Percentiles rank a stretch among this genome's conserved stretches.
Evolutionary conservation across 2,797 vertebrate species (phyloP).

Genomic region (Micropoecilia bifurca): DNA sequence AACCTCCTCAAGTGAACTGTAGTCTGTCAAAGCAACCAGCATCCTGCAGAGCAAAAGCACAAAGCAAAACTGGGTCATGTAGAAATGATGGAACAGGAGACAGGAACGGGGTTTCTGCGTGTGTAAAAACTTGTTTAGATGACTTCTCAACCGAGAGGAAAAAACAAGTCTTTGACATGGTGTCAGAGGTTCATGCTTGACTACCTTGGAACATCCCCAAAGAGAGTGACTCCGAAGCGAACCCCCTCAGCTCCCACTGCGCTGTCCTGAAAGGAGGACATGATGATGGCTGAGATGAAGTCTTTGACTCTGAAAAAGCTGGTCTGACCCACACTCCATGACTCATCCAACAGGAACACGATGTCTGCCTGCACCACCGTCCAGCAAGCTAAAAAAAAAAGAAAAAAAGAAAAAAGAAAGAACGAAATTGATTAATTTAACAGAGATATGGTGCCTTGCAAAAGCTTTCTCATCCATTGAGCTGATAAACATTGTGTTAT

Average conservation of each 20-base stretch:
- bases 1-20: conserved; percentile 75
- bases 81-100: conserved; percentile 2
- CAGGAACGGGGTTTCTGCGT: not conserved
- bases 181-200: not conserved
- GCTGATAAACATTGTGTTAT: not conserved
- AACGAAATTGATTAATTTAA: not conserved
- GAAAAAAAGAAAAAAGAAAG: not conserved
- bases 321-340: conserved; percentile 75
- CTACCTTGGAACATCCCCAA: conserved; percentile 84
- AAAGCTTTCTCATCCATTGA: not conserved
- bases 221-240: conserved; percentile 87
- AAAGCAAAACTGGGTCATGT: conserved; percentile 11
- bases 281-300: conserved; percentile 79
- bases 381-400: conserved; percentile 81
- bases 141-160: not conserved
- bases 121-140: not conserved
- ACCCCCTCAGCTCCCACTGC: conserved; percentile 80
- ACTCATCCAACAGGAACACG: conserved; percentile 88
- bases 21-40: conserved; percentile 85
- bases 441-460: not conserved
- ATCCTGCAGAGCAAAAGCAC: conserved; percentile 71
- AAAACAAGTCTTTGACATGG: conserved; percentile 1
- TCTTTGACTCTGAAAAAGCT: conserved; percentile 81
- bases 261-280: conserved; percentile 78
- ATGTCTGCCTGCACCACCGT: conserved; percentile 83